Evolutionary conservation across 2,888 invertebrate genomes (phyloP), one percentile per base, ranked within the genome.

Genomic region (Hydrotaea cyrtoneurina): DNA sequence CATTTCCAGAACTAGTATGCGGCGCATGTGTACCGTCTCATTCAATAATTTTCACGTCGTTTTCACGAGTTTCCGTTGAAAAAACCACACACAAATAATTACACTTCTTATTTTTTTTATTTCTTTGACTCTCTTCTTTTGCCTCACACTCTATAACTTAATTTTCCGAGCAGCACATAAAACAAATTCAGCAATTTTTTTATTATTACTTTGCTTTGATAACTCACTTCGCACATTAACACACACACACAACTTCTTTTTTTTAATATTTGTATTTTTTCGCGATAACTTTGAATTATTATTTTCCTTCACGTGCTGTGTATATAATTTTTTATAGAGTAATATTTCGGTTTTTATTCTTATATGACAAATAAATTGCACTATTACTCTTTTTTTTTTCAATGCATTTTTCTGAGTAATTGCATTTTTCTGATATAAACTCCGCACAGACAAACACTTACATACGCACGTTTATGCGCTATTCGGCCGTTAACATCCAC

Each of bases 341-440:
- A 76, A 46, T 36, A 55, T 59, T 23, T 53, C 53, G 74, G 31
- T 39, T 59, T 13, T 39, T 46, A 23, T 43, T 79, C 50, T 85
- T 85, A 72, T 23, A 39, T 66, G 31, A 85, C 71, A 39, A 39
- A 39, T 39, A 11, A 39, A 8, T 8, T 39, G 39, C 72, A 39
- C 76, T 80, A 39, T 69, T 59, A 57, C 55, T 76, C 62, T 15
- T 26, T 62, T 73, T 66, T 26, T 55, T 53, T 80, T 59, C 26
- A 75, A 55, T 80, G 78, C 84, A 84, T 83, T 73, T 62, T 64
- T 64, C 10, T 66, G 19, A 69, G 82, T 82, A 77, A 82, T 76
- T 82, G 85, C 82, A 85, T 82, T 81, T 78, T 81, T 81, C 53
- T 57, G 36, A n/a, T n/a, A 76, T 55, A n/a, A 75, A 80, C 69